These are phyloP conservation scores for Cylindroiulus punctatus DNA, from an alignment of 2,888 invertebrate species.

Conservation along the genomic window DNA sequence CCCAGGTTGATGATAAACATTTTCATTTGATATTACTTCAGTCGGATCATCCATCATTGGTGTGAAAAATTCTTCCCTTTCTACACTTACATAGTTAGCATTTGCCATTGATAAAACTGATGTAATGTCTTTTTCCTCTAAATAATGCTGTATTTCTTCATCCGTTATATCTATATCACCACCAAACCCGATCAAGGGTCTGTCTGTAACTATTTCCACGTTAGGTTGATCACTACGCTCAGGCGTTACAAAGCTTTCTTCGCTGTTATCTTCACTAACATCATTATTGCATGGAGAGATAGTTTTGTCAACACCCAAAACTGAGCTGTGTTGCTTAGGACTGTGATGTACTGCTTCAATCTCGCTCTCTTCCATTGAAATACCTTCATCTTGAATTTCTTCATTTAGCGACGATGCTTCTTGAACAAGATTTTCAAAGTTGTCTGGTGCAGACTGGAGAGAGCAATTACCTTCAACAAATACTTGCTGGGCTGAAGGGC, in stretches of 20 bases:
- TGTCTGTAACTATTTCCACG: neutral
- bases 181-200: neutral
- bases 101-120: neutral
- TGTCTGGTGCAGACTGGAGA: neutral
- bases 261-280: conserved; percentile 12
- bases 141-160: conserved; percentile 52
- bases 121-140: conserved; percentile 48
- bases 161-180: conserved; percentile 53
- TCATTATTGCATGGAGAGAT: neutral
- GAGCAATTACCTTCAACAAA: neutral
- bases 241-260: conserved; percentile 51
- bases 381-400: conserved; percentile 42
- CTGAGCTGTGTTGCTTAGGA: neutral
- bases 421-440: neutral
- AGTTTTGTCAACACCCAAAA: neutral
- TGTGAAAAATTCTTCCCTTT: conserved; percentile 52
- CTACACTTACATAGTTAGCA: neutral
- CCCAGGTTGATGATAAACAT: conserved; percentile 24
- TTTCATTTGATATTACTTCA: conserved; percentile 24
- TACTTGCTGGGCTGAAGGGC: neutral
- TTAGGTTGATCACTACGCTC: neutral
- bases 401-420: neutral
- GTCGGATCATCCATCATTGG: conserved; percentile 25
- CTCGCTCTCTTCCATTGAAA: conserved; percentile 17
- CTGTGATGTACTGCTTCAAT: neutral